Evolutionary conservation across 2,797 vertebrate genomes (phyloP).

Genomic region (Argentina silus): DNA sequence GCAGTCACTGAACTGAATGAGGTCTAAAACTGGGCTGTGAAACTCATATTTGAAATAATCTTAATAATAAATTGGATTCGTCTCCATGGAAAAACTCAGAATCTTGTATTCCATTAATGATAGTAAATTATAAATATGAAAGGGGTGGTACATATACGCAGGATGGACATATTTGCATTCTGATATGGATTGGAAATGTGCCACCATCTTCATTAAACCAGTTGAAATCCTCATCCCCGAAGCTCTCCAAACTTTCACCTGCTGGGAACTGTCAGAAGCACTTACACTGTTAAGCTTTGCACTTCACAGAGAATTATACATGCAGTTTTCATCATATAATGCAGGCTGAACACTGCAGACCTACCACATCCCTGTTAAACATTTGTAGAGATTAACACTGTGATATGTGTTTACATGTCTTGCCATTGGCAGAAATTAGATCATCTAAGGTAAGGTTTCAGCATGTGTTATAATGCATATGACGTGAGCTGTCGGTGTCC

Average conservation of each 20-base stretch:
- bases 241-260: conserved; percentile 78
- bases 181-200: conserved; percentile 59
- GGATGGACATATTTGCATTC: conserved; percentile 57
- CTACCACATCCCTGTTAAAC: conserved; percentile 76
- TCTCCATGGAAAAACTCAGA: conserved; percentile 32
- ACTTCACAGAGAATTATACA: conserved; percentile 82
- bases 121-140: conserved; percentile 47
- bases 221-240: conserved; percentile 67
- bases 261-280: conserved; percentile 79
- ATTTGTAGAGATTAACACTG: conserved; percentile 79
- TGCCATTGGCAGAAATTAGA: conserved; percentile 48
- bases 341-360: conserved; percentile 67
- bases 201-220: conserved; percentile 65
- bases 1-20: no score
- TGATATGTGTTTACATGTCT: conserved; percentile 73
- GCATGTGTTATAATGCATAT: conserved; percentile 25
- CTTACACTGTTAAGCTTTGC: conserved; percentile 70
- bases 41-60: conserved; percentile 17
- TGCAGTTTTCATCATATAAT: conserved; percentile 65
- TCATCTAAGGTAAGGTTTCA: conserved; percentile 54
- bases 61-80: conserved; percentile 35
- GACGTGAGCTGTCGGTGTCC: no score
- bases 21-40: not conserved
- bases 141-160: conserved; percentile 33
- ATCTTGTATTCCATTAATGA: conserved; percentile 54